Base-by-base conservation (phyloP, 2,888 invertebrate genomes). In the Calliphora vomitoria region DNA sequence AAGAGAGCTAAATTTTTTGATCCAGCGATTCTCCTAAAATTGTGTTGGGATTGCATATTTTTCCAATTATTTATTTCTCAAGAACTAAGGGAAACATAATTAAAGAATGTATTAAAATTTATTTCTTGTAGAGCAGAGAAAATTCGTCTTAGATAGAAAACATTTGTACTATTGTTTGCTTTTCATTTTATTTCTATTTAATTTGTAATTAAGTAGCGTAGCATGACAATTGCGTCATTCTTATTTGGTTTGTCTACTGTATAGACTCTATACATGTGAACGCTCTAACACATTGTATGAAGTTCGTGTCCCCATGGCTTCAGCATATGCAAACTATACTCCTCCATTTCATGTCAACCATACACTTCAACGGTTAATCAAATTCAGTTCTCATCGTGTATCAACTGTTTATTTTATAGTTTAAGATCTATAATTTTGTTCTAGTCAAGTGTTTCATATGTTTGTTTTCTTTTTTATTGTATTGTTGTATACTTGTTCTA, bases 151-250 rank as follows among this genome's bases (percentile, higher is more conserved):
- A 5, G 41, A 64, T 55, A 55, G 8, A 18, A 53, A 74, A 55
- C 81, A 81, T 55, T 81, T 76, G 64, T 74, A 13, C 35, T 71
- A 18, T 15, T 68, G 25, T 31, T 74, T 20, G 11, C 1, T 69
- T 74, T 44, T 71, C 3, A 5, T 78, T 38, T 75, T 75, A 8
- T 44, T 58, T 58, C 38, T 41, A 11, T 31, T 41, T 55, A 55
- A 64, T 72, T 74, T 31, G 55, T 62, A 47, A 25, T 60, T 68
- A 62, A 69, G 41, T 62, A 75, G 69, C 74, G 18, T 68, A 50
- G n/a, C 72, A 74, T 68, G 53, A 82, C 64, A 55, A 84, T 84
- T 78, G 47, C 78, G 74, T 78, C 35, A 81, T 69, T 80, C 71
- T 60, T 55, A 74, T 66, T 38, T 71, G 13, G 20, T 35, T 53